phyloP scores from a whole-genome alignment of 2,113 vertebrate species.

The Harpagus bidentatus region DNA sequence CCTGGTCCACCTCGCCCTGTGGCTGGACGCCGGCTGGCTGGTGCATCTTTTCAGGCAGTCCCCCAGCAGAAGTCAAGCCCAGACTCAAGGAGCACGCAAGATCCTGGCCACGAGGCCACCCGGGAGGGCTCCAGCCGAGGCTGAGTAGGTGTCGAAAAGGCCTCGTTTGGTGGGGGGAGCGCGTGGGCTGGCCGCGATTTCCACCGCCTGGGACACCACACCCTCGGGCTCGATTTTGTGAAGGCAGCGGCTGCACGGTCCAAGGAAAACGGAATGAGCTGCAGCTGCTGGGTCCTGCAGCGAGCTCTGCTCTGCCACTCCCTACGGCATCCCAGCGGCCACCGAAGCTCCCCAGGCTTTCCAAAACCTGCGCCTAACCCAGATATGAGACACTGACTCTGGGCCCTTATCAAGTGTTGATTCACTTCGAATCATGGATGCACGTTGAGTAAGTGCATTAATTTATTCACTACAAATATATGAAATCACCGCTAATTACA shows the following conservation, averaged over 20 bases:
- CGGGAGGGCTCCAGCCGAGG: neutral
- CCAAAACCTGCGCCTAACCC: neutral
- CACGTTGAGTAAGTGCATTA: neutral
- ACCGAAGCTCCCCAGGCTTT: neutral
- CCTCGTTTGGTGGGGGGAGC: neutral
- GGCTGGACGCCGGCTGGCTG: neutral
- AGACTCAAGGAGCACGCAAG: neutral
- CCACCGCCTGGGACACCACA: slow-evolving; percentile 21
- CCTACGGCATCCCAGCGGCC: slow-evolving; percentile 7
- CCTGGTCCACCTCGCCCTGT: accelerated
- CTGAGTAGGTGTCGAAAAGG: slow-evolving; percentile 55
- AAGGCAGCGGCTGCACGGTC: neutral
- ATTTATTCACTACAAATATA: neutral
- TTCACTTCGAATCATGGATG: neutral
- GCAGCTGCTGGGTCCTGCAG: neutral
- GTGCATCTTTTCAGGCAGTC: accelerated
- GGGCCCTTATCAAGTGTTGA: neutral
- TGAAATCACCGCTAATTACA: neutral
- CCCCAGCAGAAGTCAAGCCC: neutral
- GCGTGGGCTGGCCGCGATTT: neutral
- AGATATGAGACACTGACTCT: neutral
- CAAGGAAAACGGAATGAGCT: neutral
- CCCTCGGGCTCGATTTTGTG: neutral
- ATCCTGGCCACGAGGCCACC: neutral
- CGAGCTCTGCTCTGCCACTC: neutral